Evolutionary conservation across 2,797 vertebrate genomes (phyloP).

Genomic region (Takifugu rubripes): DNA sequence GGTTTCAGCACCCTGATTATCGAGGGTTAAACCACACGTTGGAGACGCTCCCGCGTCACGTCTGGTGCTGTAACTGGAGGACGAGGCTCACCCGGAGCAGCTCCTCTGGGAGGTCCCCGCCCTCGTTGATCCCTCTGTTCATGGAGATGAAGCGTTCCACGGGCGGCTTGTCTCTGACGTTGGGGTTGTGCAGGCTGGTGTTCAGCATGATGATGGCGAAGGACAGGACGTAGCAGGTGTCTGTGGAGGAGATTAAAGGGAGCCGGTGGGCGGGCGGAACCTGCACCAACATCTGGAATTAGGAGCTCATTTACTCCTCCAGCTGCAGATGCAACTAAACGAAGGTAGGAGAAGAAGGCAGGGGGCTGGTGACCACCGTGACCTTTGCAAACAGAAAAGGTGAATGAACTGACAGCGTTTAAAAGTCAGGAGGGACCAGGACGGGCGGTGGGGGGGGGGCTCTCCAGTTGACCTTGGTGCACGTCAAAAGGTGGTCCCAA

Average conservation of each 20-base stretch:
- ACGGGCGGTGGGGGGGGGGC: no score
- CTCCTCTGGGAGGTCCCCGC: constrained; percentile 92
- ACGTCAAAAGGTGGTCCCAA: no score
- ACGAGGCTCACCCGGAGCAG: constrained; percentile 82
- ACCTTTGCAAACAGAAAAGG: no score
- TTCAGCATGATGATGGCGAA: constrained; percentile 98
- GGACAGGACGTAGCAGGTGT: constrained; percentile 95
- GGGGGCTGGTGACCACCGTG: background rate
- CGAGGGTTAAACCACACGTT: constrained; percentile 9
- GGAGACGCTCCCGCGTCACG: constrained; percentile 21
- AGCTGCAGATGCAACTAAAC: no score
- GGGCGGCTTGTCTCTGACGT: constrained; percentile 89
- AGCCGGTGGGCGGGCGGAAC: background rate
- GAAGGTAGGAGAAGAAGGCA: no score
- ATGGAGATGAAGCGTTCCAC: constrained; percentile 93
- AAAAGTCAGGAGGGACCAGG: no score
- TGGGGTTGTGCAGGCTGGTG: constrained; percentile 94
- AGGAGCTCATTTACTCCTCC: no score
- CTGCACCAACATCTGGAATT: background rate
- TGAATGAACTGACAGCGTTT: no score
- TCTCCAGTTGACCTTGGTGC: no score
- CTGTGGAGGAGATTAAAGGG: constrained; percentile 67
- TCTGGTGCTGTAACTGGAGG: background rate
- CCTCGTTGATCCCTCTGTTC: constrained; percentile 94
- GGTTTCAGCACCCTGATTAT: no score